phyloP scores from a whole-genome alignment of 2,888 invertebrate genomes.

The Coleophora deauratella region DNA sequence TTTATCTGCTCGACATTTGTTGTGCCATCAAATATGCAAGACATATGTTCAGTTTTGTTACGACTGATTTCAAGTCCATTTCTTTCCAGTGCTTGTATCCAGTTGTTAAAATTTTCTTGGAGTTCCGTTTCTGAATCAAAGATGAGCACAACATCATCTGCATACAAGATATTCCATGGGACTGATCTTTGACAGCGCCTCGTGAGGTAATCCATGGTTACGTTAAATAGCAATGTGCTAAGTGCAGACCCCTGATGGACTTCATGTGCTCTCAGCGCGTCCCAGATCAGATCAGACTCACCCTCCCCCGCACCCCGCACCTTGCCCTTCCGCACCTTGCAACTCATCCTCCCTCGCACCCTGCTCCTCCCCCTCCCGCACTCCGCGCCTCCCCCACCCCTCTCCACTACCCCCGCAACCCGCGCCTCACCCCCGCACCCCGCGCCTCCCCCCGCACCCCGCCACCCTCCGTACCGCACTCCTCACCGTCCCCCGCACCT shows the following conservation, averaged over 20 bases:
- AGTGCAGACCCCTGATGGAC: conserved; percentile 4
- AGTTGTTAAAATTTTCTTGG: not conserved
- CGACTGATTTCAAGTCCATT: not conserved
- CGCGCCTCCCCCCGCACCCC: too few relatives aligned
- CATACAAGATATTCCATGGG: not conserved
- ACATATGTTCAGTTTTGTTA: not conserved
- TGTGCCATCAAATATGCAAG: not conserved
- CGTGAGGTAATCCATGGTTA: not conserved
- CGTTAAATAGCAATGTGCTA: not conserved
- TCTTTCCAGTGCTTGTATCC: not conserved
- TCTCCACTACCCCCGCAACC: too few relatives aligned
- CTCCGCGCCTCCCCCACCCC: too few relatives aligned
- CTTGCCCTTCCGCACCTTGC: too few relatives aligned
- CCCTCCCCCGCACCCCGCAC: too few relatives aligned
- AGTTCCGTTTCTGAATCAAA: not conserved
- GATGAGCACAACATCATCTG: not conserved
- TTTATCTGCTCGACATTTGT: too few relatives aligned
- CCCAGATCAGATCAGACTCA: not conserved
- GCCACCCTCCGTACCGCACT: too few relatives aligned
- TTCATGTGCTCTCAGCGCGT: not conserved
- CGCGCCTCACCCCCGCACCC: too few relatives aligned
- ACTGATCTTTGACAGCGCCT: not conserved
- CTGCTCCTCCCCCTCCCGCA: too few relatives aligned
- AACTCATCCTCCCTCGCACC: too few relatives aligned
- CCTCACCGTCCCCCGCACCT: too few relatives aligned